Conservation (phyloP, 2,113 vertebrate genomes). For the Electrona antarctica region DNA sequence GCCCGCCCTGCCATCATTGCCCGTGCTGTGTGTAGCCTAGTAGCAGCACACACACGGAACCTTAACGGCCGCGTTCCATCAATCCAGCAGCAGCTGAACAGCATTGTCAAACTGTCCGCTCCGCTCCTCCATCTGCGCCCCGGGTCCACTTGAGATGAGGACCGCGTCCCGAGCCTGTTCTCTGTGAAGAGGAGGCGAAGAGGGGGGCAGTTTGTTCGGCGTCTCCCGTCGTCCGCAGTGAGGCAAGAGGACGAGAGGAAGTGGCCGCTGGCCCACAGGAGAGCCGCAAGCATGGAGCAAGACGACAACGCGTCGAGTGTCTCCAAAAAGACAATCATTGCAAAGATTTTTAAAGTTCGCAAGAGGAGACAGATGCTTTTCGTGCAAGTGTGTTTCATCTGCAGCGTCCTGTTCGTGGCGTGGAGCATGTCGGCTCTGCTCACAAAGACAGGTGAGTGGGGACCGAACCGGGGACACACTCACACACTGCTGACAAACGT, state of each 20-base stretch:
- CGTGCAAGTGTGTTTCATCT: slow-evolving; percentile 90
- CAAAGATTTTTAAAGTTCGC: slow-evolving; percentile 90
- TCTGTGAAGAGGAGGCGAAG: slow-evolving; percentile 50
- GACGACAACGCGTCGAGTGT: slow-evolving; percentile 54
- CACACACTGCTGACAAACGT: slow-evolving; percentile 19
- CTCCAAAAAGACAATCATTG: slow-evolving; percentile 77
- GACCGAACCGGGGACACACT: not conserved
- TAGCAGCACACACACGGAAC: not conserved
- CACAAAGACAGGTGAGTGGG: slow-evolving; percentile 86
- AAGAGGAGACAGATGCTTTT: slow-evolving; percentile 91
- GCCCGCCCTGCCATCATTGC: slow-evolving; percentile 59
- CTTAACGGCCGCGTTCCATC: slow-evolving; percentile 12
- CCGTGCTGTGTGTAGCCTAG: not conserved
- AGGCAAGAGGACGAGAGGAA: slow-evolving; percentile 42
- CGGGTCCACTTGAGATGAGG: slow-evolving; percentile 65
- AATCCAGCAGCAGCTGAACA: slow-evolving; percentile 39
- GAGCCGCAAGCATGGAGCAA: slow-evolving; percentile 66
- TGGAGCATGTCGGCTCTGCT: slow-evolving; percentile 88
- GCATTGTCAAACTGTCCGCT: slow-evolving; percentile 46
- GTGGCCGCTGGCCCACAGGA: slow-evolving; percentile 40
- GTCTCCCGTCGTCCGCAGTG: slow-evolving; percentile 33
- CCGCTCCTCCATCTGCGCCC: slow-evolving; percentile 41
- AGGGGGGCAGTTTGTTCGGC: slow-evolving; percentile 41
- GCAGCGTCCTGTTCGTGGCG: slow-evolving; percentile 87
- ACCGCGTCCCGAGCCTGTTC: slow-evolving; percentile 53